Evolutionary conservation across 2,113 vertebrate genomes (phyloP).

Genomic region (Platysteira castanea): DNA sequence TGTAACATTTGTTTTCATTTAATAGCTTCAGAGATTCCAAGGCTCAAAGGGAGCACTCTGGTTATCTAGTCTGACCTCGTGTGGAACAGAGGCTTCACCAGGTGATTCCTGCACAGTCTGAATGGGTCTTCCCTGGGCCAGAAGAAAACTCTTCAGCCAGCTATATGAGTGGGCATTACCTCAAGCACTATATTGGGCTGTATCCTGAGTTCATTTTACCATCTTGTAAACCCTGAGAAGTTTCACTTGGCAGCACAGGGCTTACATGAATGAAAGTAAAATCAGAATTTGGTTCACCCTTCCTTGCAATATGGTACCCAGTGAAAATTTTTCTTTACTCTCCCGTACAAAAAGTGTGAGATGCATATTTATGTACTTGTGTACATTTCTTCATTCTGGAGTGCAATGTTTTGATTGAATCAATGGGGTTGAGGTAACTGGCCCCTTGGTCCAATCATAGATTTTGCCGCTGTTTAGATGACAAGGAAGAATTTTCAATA

Average conservation of each 20-base stretch:
- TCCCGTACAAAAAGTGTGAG: not conserved
- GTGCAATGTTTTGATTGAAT: not conserved
- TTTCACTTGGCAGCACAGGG: not conserved
- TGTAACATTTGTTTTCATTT: slow-evolving; percentile 7
- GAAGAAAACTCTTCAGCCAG: not conserved
- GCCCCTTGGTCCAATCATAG: not conserved
- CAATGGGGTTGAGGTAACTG: not conserved
- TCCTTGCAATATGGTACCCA: not conserved
- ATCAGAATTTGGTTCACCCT: not conserved
- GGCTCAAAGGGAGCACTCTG: not conserved
- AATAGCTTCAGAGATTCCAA: not conserved
- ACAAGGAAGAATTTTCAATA: slow-evolving; percentile 18
- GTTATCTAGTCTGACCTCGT: slow-evolving; percentile 21
- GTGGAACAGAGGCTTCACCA: not conserved
- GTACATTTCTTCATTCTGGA: not conserved
- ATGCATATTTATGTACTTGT: not conserved
- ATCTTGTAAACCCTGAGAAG: not conserved
- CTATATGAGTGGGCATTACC: not conserved
- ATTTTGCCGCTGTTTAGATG: not conserved
- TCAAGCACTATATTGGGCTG: not conserved
- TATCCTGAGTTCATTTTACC: not conserved
- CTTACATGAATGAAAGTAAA: not conserved
- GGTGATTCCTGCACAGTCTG: not conserved
- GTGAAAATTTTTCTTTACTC: not conserved
- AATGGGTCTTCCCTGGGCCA: not conserved